These are phyloP conservation scores for Harpegnathos saltator DNA, from an alignment of 1,140 invertebrate species.

Conservation along the genomic window DNA sequence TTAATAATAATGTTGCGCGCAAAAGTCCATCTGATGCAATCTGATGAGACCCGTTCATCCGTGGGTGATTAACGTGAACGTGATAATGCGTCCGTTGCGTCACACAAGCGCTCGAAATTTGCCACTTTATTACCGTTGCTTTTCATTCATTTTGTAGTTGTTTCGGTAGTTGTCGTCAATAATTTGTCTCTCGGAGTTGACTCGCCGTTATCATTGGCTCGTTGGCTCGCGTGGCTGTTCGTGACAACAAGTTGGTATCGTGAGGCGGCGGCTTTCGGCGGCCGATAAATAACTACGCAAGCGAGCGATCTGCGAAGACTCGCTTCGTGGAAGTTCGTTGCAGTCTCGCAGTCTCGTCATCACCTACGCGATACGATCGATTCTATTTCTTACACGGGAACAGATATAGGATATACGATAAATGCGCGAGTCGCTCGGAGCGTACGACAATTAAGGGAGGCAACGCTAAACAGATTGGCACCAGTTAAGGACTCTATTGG, in stretches of 20 bases:
- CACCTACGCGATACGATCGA: not conserved
- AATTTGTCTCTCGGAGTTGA: constrained; percentile 52
- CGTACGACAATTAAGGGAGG: not conserved
- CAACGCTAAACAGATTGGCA: constrained; percentile 28
- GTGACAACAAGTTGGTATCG: constrained; percentile 78
- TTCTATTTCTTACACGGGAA: constrained; percentile 3
- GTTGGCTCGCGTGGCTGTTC: constrained; percentile 68
- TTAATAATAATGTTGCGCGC: constrained; percentile 3
- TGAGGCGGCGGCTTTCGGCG: constrained; percentile 58
- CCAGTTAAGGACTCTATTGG: constrained; percentile 45
- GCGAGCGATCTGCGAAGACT: constrained; percentile 1
- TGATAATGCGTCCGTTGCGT: too few species aligned
- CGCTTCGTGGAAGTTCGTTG: constrained; percentile 14
- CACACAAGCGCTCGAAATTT: too few species aligned
- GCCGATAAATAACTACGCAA: constrained; percentile 67
- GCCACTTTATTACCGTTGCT: too few species aligned
- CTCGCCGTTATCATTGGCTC: constrained; percentile 76
- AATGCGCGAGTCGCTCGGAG: not conserved
- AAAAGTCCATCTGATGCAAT: too few species aligned
- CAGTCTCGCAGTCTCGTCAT: not conserved
- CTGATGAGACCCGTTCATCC: too few species aligned
- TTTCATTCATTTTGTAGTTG: too few species aligned
- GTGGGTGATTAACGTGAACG: too few species aligned
- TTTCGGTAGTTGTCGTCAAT: too few species aligned
- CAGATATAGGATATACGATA: not conserved